Base-by-base conservation (phyloP, 2,113 vertebrate species). In the Pavo muticus region DNA sequence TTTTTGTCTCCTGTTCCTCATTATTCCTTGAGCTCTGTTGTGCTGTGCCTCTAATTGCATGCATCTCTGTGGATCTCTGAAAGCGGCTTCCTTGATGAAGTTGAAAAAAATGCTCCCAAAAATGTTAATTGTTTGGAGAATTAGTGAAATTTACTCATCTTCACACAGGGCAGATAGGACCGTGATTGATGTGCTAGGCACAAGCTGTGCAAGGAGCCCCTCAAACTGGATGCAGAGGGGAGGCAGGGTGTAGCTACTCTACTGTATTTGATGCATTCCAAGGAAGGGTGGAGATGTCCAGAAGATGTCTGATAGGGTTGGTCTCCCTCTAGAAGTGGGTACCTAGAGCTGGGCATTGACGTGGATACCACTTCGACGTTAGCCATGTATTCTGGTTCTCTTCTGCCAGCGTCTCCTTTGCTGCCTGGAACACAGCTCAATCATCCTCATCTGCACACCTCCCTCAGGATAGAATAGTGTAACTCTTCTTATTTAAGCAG, bases 71-170 rank as follows among this genome's bases (percentile, higher is more conserved):
- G 61, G 86, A 90, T 78, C 78, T 84, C 40, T 78, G 76, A 56
- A 80, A 84, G 75, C 83, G 32, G 14, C 25, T 95, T 91, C 56
- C 60, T 75, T 93, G 93, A 80, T 88, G 79, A 91, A 84, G n/a
- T n/a, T 91, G 81, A 57, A 88, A 81, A 93, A 93, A 83, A 6
- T 9, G 9, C 47, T 86, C 86, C 65, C 10, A 61, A 40, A 85
- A 88, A 88, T 45, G 56, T 90, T 83, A 76, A 83, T 85, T 60
- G 50, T 91, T 94, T 73, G 65, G 79, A 90, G 85, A 91, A 60
- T 59, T 71, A 65, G 42, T 94, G 93, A 83, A 77, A 64, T 77
- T 11, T 90, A n/a, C 61, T 72, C 80, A 84, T 88, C 65, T 84
- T 88, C 16, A 37, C 39, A 40, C 44, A 72, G 75, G 76, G 56